phyloP scores from a whole-genome alignment of 2,888 invertebrate genomes.

The Pachycephus smyrnensis region DNA sequence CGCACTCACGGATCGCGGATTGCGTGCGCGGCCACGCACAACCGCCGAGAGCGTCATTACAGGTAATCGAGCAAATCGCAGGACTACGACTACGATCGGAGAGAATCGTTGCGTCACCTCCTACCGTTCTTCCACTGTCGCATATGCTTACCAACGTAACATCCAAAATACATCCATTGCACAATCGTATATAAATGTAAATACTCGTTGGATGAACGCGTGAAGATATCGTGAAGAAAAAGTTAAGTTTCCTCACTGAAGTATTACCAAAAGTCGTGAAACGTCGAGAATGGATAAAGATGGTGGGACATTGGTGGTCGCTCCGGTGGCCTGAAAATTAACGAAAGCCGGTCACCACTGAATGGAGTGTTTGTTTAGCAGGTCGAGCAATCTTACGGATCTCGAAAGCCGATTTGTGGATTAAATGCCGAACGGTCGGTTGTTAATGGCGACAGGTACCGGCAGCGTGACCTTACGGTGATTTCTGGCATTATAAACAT shows the following conservation, averaged over 20 bases:
- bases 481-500: conserved; percentile 47
- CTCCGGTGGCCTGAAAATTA: not conserved
- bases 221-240: not conserved
- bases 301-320: not conserved
- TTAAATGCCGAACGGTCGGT: conserved; percentile 4
- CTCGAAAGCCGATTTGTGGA: conserved; percentile 3
- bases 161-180: not conserved
- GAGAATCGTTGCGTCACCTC: not conserved
- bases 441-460: conserved; percentile 41
- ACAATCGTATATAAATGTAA: not conserved
- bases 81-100: not conserved
- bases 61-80: conserved; percentile 52
- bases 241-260: not conserved
- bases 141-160: not conserved
- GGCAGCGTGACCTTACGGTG: conserved; percentile 46
- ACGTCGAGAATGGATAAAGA: not conserved
- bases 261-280: not conserved
- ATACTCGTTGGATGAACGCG: not conserved
- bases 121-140: not conserved
- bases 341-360: not conserved
- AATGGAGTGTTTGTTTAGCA: conserved; percentile 6
- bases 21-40: conserved; percentile 44
- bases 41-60: conserved; percentile 55
- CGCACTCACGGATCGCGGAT: conserved; percentile 39
- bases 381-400: conserved; percentile 2